These are phyloP conservation scores for Yponomeuta malinellus DNA, from an alignment of 2,888 invertebrate genomes.

Conservation along the genomic window DNA sequence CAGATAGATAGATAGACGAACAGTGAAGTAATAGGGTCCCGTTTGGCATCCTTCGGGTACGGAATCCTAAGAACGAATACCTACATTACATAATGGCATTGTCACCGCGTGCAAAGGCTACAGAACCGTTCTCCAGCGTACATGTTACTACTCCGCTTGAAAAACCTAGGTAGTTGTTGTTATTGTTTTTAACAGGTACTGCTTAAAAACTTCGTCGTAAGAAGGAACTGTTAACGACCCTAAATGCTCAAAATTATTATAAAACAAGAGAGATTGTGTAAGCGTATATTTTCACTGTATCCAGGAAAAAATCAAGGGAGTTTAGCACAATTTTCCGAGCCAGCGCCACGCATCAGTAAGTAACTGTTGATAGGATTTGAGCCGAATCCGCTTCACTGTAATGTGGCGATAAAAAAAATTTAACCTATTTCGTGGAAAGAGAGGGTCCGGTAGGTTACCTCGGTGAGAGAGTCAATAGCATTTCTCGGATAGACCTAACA, in stretches of 20 bases:
- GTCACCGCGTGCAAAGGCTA: background rate
- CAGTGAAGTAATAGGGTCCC: no score
- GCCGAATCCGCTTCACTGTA: conserved; percentile 61
- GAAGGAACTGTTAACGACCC: background rate
- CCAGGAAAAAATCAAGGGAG: conserved; percentile 43
- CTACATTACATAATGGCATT: background rate
- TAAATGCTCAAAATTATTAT: background rate
- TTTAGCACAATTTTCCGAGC: conserved; percentile 69
- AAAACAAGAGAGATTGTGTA: background rate
- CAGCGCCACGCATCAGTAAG: conserved; percentile 46
- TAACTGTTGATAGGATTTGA: conserved; percentile 46
- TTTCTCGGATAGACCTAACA: background rate
- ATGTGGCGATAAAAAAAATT: conserved; percentile 69
- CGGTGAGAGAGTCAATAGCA: background rate
- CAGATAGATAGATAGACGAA: no score
- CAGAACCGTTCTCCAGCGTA: background rate
- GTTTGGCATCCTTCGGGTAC: no score
- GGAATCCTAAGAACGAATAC: background rate
- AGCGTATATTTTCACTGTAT: background rate
- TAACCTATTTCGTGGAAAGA: conserved; percentile 46
- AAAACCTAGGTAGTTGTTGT: background rate
- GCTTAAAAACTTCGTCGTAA: background rate
- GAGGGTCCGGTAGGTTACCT: background rate
- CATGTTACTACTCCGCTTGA: background rate
- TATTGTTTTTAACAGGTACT: background rate